These are phyloP conservation scores for Hemiscyllium ocellatum DNA, from an alignment of 2,113 vertebrate genomes.

Conservation along the genomic window DNA sequence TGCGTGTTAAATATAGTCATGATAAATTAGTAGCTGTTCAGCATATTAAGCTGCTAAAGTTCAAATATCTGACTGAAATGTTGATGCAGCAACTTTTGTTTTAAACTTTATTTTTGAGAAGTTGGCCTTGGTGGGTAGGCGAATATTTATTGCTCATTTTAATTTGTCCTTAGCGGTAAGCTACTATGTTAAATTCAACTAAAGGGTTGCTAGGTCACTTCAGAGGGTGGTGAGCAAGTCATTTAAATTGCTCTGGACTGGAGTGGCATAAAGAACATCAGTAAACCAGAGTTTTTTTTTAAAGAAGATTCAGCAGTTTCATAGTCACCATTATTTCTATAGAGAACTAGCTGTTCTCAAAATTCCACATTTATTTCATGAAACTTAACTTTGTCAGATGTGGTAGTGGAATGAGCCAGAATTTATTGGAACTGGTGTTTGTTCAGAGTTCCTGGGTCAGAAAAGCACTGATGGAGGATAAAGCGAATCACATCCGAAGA, in stretches of 20 bases:
- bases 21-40: not conserved
- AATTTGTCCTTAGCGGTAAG: not conserved
- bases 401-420: not conserved
- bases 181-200: not conserved
- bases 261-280: not conserved
- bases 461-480: not conserved
- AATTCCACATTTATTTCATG: not conserved
- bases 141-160: not conserved
- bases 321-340: not conserved
- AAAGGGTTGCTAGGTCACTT: not conserved
- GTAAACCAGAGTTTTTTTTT: not conserved
- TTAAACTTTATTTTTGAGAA: not conserved
- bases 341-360: not conserved
- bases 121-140: no score
- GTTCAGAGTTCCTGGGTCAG: not conserved
- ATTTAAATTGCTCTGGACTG: not conserved
- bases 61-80: not conserved
- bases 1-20: not conserved
- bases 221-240: not conserved
- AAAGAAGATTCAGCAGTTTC: not conserved
- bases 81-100: not conserved
- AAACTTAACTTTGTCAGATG: not conserved
- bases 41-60: not conserved
- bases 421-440: not conserved
- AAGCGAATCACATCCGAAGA: not conserved